A percentile compares a stretch with the other conserved stretches of the same genome.
phyloP scores from a whole-genome alignment of 2,797 vertebrate genomes.

The Heterohyrax brucei region DNA sequence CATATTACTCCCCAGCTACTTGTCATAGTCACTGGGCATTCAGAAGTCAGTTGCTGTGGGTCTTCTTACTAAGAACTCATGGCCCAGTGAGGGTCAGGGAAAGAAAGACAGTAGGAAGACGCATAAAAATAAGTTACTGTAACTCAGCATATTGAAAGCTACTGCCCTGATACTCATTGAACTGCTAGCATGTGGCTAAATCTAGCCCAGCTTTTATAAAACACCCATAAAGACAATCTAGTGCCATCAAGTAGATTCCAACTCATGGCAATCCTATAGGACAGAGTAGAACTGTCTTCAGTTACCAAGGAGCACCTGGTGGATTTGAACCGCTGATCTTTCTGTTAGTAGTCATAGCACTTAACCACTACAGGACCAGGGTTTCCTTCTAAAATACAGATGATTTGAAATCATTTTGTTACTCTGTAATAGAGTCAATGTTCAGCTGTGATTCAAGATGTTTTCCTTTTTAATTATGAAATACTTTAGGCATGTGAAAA shows the following conservation, averaged over 20 bases:
- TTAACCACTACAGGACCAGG: no score
- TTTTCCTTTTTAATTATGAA: constrained; percentile 55
- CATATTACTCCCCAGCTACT: not conserved
- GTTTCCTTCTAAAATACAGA: no score
- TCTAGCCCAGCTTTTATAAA: not conserved
- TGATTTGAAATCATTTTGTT: constrained; percentile 32
- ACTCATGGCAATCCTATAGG: no score
- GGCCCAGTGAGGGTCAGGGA: not conserved
- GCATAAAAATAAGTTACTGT: constrained; percentile 12
- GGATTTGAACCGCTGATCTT: no score
- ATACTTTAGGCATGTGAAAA: constrained; percentile 44
- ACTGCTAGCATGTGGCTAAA: not conserved
- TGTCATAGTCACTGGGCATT: constrained; percentile 2
- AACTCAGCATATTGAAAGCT: not conserved
- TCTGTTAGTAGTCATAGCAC: no score
- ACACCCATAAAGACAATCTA: no score
- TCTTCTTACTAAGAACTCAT: constrained; percentile 13
- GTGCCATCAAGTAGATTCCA: no score
- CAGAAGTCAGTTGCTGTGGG: constrained; percentile 4
- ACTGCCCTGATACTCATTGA: not conserved
- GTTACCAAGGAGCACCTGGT: no score
- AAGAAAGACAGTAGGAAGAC: not conserved
- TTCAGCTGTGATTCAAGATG: constrained; percentile 38
- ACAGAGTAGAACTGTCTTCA: no score
- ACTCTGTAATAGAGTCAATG: constrained; percentile 6